phyloP scores from a whole-genome alignment of 2,797 vertebrate genomes.

The Botia almorhae region DNA sequence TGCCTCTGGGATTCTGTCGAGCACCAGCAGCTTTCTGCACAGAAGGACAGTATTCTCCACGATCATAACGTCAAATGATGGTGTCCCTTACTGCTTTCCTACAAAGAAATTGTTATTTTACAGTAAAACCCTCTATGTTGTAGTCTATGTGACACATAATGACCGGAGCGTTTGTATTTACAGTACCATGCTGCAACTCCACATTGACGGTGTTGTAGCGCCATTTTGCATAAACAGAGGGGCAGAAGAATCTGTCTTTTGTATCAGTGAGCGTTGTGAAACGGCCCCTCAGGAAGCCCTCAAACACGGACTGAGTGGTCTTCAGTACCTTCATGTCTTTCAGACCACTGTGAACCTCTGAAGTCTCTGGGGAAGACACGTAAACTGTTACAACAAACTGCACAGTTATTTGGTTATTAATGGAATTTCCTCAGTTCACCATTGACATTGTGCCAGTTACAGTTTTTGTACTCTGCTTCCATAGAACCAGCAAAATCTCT shows the following conservation, averaged over 20 bases:
- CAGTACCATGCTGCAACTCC: slow-evolving; percentile 86
- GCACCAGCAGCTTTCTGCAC: slow-evolving; percentile 90
- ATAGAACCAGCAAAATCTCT: no score
- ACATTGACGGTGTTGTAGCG: slow-evolving; percentile 80
- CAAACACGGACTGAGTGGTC: slow-evolving; percentile 94
- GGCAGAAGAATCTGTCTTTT: slow-evolving; percentile 90
- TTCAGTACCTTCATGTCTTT: slow-evolving; percentile 92
- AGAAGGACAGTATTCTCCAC: slow-evolving; percentile 89
- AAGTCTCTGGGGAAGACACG: slow-evolving; percentile 71
- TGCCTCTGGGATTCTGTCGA: slow-evolving; percentile 85
- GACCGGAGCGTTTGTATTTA: not conserved
- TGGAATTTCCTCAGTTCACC: not conserved
- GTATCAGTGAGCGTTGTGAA: slow-evolving; percentile 89
- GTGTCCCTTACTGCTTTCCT: slow-evolving; percentile 84
- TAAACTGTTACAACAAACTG: not conserved
- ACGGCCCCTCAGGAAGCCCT: slow-evolving; percentile 86
- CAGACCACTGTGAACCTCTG: slow-evolving; percentile 87
- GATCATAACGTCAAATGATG: slow-evolving; percentile 85
- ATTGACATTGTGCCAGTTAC: not conserved
- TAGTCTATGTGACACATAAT: not conserved
- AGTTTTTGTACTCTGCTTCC: no score
- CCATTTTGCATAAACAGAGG: slow-evolving; percentile 89
- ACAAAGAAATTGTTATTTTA: slow-evolving; percentile 33
- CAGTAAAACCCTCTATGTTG: not conserved
- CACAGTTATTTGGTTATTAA: not conserved